Conservation (phyloP, 2,888 invertebrate species). For the Slavum lentiscoides region DNA sequence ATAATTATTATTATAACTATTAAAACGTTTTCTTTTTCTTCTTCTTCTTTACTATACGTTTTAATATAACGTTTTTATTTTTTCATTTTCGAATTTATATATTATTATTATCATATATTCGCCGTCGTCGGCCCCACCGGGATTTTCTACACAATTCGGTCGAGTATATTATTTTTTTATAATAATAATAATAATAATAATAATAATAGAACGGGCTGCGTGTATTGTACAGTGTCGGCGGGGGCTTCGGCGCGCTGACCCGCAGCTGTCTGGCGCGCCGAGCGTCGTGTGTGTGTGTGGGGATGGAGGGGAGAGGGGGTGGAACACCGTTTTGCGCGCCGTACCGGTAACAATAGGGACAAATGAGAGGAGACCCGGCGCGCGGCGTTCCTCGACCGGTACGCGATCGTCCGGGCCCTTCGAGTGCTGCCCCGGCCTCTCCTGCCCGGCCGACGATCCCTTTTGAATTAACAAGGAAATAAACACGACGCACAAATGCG, state of each 20-base stretch:
- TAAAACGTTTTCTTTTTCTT: too few species aligned
- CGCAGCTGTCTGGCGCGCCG: slow-evolving; percentile 29
- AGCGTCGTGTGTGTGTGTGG: too few species aligned
- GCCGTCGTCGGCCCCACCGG: not conserved
- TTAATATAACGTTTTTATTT: too few species aligned
- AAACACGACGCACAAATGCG: slow-evolving; percentile 24
- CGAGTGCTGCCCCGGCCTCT: slow-evolving; percentile 17
- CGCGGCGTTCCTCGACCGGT: not conserved
- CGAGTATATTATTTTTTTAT: slow-evolving; percentile 28
- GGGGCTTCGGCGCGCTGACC: slow-evolving; percentile 29
- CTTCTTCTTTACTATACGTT: too few species aligned
- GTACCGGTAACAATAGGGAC: slow-evolving; percentile 31
- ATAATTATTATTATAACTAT: too few species aligned
- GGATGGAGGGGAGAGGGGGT: not conserved
- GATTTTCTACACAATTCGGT: slow-evolving; percentile 2
- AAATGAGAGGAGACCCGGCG: slow-evolving; percentile 38
- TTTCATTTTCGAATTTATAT: too few species aligned
- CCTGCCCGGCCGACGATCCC: not conserved
- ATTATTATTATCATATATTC: too few species aligned
- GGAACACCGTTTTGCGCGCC: slow-evolving; percentile 39
- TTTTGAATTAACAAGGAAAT: slow-evolving; percentile 52
- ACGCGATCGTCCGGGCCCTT: not conserved
- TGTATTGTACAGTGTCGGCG: not conserved
- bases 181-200: not conserved
- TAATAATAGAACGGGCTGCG: not conserved